These are phyloP conservation scores for Fregata magnificens DNA, from an alignment of 2,113 vertebrate genomes.

Conservation along the genomic window DNA sequence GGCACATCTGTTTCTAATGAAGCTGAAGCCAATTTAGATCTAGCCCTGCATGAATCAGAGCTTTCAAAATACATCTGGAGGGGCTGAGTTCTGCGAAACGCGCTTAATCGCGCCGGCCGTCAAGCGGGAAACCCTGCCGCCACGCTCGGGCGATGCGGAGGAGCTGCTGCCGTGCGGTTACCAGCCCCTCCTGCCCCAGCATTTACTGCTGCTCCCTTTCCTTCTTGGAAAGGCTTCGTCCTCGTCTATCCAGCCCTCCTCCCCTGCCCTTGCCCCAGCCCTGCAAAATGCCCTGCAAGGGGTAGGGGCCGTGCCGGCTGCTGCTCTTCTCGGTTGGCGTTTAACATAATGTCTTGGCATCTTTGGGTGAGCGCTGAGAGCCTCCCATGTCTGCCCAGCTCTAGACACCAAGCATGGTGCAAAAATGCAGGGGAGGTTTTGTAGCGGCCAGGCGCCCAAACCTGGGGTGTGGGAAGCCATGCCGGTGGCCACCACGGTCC, in stretches of 20 bases:
- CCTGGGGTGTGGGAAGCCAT: neutral
- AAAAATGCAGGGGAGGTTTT: neutral
- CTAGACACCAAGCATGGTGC: rapidly evolving
- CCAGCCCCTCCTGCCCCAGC: neutral
- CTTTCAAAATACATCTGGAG: neutral
- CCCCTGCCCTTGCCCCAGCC: neutral
- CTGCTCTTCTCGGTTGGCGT: rapidly evolving
- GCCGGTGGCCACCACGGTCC: rapidly evolving
- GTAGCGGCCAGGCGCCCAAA: neutral
- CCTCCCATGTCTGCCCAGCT: neutral
- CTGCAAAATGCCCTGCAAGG: neutral
- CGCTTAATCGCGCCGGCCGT: neutral
- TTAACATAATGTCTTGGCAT: rapidly evolving
- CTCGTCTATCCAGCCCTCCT: neutral
- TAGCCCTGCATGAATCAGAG: neutral
- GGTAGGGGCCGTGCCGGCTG: neutral
- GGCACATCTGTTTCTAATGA: neutral
- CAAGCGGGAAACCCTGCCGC: neutral
- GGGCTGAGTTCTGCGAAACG: neutral
- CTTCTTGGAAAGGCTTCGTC: rapidly evolving
- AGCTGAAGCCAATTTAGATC: neutral
- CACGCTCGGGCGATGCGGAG: neutral
- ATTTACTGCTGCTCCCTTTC: neutral
- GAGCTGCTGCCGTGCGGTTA: neutral
- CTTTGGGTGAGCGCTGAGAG: rapidly evolving